These are phyloP conservation scores for Oscheius onirici DNA, from an alignment of 2,888 invertebrate genomes.

Conservation along the genomic window DNA sequence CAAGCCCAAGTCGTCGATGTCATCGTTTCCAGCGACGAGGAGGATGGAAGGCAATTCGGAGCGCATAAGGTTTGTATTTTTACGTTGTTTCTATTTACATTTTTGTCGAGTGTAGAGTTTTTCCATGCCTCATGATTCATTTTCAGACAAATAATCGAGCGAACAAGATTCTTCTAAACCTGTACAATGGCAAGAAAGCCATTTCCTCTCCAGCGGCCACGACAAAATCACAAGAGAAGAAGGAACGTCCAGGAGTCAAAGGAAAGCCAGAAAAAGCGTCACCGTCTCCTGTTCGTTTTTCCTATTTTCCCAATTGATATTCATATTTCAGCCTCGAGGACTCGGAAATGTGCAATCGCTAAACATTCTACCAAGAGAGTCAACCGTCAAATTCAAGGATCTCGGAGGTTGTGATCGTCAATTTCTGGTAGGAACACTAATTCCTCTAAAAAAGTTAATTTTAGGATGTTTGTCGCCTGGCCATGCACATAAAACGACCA, in stretches of 20 bases:
- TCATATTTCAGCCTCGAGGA: constrained; percentile 36
- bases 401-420: constrained; percentile 65
- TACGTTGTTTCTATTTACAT: constrained; percentile 3
- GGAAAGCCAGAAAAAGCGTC: constrained; percentile 1
- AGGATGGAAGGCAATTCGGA: constrained; percentile 35
- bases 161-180: constrained; percentile 46
- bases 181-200: constrained; percentile 38
- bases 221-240: not conserved
- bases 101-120: too few relatives aligned
- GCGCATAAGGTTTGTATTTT: constrained; percentile 17
- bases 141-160: constrained; percentile 49
- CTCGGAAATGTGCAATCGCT: constrained; percentile 44
- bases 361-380: constrained; percentile 36
- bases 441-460: constrained; percentile 14
- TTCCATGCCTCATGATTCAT: too few relatives aligned
- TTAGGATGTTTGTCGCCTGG: constrained; percentile 61
- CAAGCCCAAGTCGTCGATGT: not conserved
- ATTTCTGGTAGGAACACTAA: constrained; percentile 43
- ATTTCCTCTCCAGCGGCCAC: not conserved
- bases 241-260: not conserved
- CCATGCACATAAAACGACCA: constrained; percentile 86
- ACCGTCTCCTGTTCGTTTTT: not conserved
- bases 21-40: constrained; percentile 38
- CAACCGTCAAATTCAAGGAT: constrained; percentile 49
- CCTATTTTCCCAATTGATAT: not conserved